Evolutionary conservation across 2,888 invertebrate genomes (phyloP).

Genomic region (Galerucella nymphaeae): DNA sequence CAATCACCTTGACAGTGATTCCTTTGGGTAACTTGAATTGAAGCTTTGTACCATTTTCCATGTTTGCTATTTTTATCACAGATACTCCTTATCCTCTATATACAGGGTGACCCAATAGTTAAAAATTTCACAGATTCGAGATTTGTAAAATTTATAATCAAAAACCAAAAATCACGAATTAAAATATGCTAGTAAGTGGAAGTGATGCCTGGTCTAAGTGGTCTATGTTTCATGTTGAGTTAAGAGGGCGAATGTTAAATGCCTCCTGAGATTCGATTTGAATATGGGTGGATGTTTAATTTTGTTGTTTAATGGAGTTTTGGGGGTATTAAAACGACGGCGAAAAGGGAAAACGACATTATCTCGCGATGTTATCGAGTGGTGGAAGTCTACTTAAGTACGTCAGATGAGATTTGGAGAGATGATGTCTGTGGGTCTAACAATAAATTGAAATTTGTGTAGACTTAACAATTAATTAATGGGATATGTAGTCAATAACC

Average conservation of each 20-base stretch:
- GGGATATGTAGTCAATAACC: too few species aligned
- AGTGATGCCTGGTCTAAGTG: background rate
- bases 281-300: constrained; percentile 38
- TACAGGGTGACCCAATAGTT: too few species aligned
- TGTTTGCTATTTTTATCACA: too few species aligned
- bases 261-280: constrained; percentile 39
- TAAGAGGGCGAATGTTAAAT: constrained; percentile 34
- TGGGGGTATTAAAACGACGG: constrained; percentile 27
- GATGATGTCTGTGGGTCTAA: background rate
- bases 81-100: too few species aligned
- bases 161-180: too few species aligned
- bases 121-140: too few species aligned
- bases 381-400: constrained; percentile 21
- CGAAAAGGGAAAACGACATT: constrained; percentile 27
- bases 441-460: background rate
- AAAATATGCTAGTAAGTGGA: too few species aligned
- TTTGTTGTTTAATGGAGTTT: constrained; percentile 39
- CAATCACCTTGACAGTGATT: too few species aligned
- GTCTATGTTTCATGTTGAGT: constrained; percentile 1
- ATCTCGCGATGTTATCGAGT: constrained; percentile 30
- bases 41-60: too few species aligned
- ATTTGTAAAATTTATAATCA: too few species aligned
- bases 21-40: too few species aligned
- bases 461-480: background rate
- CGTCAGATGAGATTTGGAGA: constrained; percentile 6